These are phyloP conservation scores for Scleropages formosus DNA, from an alignment of 2,797 vertebrate genomes.

Conservation along the genomic window DNA sequence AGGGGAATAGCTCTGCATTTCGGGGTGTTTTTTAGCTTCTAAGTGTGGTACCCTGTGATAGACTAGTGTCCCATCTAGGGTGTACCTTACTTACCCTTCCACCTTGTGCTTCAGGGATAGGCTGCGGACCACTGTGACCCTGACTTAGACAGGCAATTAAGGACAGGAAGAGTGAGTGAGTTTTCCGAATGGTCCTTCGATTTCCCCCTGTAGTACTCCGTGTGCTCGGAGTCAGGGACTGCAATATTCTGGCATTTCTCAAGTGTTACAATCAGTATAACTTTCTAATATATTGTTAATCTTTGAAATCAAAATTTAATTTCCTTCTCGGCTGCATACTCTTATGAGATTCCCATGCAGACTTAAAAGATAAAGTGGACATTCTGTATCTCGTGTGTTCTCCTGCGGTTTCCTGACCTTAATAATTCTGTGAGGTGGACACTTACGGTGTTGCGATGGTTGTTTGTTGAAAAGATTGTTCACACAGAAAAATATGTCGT, in stretches of 20 bases:
- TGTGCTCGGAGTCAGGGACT: neutral
- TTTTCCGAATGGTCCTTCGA: neutral
- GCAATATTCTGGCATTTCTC: neutral
- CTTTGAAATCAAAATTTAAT: constrained; percentile 41
- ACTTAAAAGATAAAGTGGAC: neutral
- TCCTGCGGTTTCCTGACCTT: constrained; percentile 19
- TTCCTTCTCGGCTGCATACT: constrained; percentile 26
- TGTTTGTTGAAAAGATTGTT: constrained; percentile 36
- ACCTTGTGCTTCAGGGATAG: no score
- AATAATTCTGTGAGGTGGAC: constrained; percentile 37
- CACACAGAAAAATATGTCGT: no score
- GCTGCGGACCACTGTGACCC: no score
- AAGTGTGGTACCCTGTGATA: no score
- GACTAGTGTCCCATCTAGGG: no score
- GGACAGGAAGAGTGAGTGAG: no score
- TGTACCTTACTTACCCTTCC: no score
- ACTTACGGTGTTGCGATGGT: constrained; percentile 34
- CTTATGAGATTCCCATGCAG: neutral
- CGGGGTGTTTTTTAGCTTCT: no score
- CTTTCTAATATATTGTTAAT: constrained; percentile 8
- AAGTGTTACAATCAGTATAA: no score
- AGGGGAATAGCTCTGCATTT: neutral
- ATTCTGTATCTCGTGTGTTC: neutral
- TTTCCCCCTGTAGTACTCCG: neutral
- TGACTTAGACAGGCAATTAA: no score